These are phyloP conservation scores for Acrobasis repandana DNA, from an alignment of 2,888 invertebrate genomes.

Conservation along the genomic window DNA sequence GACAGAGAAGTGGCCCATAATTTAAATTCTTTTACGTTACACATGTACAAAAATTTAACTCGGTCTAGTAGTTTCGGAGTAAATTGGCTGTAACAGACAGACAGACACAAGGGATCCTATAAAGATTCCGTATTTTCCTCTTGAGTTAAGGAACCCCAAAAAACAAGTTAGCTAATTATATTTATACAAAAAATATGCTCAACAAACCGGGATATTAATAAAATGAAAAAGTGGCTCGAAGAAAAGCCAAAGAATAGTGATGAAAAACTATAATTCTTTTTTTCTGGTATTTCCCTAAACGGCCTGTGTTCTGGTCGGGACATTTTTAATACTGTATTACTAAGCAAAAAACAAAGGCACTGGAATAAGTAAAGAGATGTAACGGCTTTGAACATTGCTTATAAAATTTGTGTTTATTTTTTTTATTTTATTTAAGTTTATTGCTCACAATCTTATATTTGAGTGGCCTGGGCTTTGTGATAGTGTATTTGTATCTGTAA, in stretches of 20 bases:
- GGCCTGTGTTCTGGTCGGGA: slow-evolving; percentile 44
- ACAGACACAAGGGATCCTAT: no score
- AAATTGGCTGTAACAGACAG: no score
- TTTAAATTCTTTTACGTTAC: no score
- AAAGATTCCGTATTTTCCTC: no score
- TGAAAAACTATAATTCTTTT: slow-evolving; percentile 33
- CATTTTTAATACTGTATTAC: slow-evolving; percentile 51
- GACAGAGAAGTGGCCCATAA: no score
- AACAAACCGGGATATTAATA: not conserved
- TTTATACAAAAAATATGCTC: not conserved
- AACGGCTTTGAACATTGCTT: not conserved
- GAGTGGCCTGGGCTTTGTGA: no score
- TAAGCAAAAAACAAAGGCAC: slow-evolving; percentile 38
- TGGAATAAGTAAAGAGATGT: slow-evolving; percentile 8
- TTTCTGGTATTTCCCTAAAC: slow-evolving; percentile 40
- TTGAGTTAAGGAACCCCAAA: no score
- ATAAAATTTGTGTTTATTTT: not conserved
- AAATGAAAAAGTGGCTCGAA: slow-evolving; percentile 14
- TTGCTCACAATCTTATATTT: no score
- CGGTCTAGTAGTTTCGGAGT: no score
- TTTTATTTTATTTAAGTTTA: not conserved
- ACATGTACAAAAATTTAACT: no score
- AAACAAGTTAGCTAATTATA: not conserved
- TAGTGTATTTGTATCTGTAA: no score
- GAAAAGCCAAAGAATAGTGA: slow-evolving; percentile 26